A percentile compares a stretch with the other conserved stretches of the same genome.
Conservation (phyloP, 2,888 invertebrate species). For the Hirtodrosophila confusa region DNA sequence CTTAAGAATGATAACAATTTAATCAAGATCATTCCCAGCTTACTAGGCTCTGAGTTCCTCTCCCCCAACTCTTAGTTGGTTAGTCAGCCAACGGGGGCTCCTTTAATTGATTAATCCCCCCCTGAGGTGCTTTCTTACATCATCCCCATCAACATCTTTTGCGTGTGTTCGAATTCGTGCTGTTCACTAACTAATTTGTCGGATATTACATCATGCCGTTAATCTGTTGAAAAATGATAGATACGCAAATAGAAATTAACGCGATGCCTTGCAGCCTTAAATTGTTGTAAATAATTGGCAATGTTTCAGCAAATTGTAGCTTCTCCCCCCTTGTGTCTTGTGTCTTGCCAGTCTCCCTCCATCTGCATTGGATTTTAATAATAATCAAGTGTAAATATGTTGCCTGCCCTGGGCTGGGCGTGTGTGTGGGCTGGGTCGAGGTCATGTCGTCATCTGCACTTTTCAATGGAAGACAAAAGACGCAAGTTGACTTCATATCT, state of each 20-base stretch:
- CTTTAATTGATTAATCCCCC: conserved; percentile 7
- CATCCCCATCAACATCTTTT: conserved; percentile 15
- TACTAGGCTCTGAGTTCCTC: background rate
- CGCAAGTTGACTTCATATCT: conserved; percentile 10
- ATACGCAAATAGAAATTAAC: conserved; percentile 44
- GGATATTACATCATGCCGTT: conserved; percentile 66
- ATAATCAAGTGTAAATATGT: conserved; percentile 13
- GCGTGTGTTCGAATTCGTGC: conserved; percentile 1
- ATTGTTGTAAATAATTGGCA: conserved; percentile 59
- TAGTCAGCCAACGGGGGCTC: conserved; percentile 10
- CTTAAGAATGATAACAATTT: no score
- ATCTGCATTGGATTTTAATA: conserved; percentile 11
- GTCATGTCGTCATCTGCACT: conserved; percentile 24
- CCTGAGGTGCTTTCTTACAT: conserved; percentile 27
- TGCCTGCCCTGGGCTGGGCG: conserved; percentile 3
- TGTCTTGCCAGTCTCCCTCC: background rate
- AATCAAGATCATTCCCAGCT: no score
- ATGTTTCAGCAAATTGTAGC: conserved; percentile 57
- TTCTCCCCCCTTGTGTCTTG: background rate
- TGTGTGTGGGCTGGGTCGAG: conserved; percentile 1
- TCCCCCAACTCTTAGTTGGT: conserved; percentile 4
- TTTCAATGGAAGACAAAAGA: conserved; percentile 12
- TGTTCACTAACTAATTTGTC: conserved; percentile 32
- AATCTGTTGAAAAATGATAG: conserved; percentile 48
- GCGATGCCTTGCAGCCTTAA: conserved; percentile 20